phyloP scores from a whole-genome alignment of 2,113 vertebrate species.

The Bothrops jararaca region DNA sequence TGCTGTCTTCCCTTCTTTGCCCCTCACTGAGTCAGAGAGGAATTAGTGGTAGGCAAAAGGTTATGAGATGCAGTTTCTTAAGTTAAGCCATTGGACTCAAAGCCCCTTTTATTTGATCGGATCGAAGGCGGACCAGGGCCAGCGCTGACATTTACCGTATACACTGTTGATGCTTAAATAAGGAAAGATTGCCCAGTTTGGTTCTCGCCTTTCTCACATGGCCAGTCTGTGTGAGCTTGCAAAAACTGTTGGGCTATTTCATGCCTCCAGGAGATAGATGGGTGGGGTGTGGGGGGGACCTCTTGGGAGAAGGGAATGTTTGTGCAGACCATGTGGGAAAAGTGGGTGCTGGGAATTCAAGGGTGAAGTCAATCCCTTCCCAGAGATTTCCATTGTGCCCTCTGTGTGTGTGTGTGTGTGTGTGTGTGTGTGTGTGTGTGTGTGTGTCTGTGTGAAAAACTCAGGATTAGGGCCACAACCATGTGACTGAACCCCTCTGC shows the following conservation, averaged over 20 bases:
- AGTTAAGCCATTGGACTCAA: background rate
- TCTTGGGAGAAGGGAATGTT: background rate
- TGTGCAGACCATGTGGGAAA: background rate
- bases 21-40: background rate
- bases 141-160: background rate
- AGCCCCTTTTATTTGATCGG: conserved; percentile 3
- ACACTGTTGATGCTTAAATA: background rate
- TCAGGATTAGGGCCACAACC: background rate
- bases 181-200: background rate
- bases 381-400: background rate
- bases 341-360: background rate
- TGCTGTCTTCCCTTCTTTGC: background rate
- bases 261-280: background rate
- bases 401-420: background rate
- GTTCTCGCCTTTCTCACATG: background rate
- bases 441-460: background rate
- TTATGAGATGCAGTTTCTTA: background rate
- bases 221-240: background rate
- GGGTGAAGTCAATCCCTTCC: no score
- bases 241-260: background rate
- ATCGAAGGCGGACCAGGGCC: background rate
- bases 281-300: no score
- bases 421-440: no score
- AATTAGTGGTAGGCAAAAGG: background rate
- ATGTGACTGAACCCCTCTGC: background rate